These are phyloP conservation scores for Phylloscopus collybita DNA, from an alignment of 2,797 vertebrate genomes.

Conservation along the genomic window DNA sequence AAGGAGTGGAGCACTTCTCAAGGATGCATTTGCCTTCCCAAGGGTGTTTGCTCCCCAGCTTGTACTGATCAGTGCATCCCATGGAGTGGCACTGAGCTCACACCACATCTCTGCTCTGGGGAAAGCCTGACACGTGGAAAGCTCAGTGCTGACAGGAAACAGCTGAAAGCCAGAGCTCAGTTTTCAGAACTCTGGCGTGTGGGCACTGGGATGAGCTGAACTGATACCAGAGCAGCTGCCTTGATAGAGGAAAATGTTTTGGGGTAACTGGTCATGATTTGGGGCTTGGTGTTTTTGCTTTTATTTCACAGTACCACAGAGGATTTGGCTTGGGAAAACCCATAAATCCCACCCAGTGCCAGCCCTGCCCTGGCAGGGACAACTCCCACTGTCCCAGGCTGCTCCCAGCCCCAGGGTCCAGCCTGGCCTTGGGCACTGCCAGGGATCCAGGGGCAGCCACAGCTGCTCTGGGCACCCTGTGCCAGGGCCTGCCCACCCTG, in stretches of 20 bases:
- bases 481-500: background rate
- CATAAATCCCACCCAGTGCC: accelerated
- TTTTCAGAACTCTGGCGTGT: too few relatives aligned
- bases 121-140: accelerated
- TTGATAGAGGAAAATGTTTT: too few relatives aligned
- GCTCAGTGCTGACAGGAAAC: background rate
- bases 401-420: background rate
- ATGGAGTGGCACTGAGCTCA: accelerated
- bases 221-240: background rate
- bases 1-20: accelerated
- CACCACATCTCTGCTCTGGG: accelerated
- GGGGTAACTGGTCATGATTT: background rate
- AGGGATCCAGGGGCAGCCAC: background rate
- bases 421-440: background rate
- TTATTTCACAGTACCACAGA: background rate
- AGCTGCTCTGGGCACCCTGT: background rate
- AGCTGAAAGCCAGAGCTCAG: background rate
- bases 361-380: background rate
- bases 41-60: accelerated
- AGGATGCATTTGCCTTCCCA: background rate
- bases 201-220: background rate
- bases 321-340: background rate
- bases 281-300: background rate
- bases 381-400: background rate
- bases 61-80: accelerated